Evolutionary conservation across 1,140 invertebrate species (phyloP).

Genomic region (Brachionus paranguensis): DNA sequence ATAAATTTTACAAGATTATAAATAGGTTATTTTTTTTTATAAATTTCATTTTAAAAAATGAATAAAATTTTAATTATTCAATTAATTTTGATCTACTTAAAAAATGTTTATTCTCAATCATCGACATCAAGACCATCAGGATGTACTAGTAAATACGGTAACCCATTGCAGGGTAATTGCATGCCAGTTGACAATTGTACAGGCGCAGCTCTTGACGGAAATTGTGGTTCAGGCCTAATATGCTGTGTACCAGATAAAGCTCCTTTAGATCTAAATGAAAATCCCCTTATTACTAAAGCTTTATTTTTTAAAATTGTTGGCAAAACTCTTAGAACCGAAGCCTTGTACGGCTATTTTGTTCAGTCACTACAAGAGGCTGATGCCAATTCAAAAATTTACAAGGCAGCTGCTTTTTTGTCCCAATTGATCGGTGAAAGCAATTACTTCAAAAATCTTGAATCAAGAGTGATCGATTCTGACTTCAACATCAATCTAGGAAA

Average conservation of each 20-base stretch:
- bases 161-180: neutral
- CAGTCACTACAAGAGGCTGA: neutral
- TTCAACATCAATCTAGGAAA: neutral
- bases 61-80: neutral
- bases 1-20: neutral
- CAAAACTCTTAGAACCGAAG: neutral
- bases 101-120: neutral
- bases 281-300: neutral
- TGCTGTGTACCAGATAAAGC: neutral
- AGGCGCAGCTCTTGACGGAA: slow-evolving; percentile 7
- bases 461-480: neutral
- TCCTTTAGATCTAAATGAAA: neutral
- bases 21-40: neutral
- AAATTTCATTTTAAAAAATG: neutral
- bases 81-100: neutral
- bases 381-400: neutral
- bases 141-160: neutral
- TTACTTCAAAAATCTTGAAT: slow-evolving; percentile 12
- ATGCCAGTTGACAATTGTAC: neutral
- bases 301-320: neutral
- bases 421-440: neutral
- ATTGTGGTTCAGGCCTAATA: neutral
- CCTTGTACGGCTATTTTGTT: neutral
- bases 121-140: neutral
- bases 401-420: slow-evolving; percentile 18